phyloP scores from a whole-genome alignment of 53 echinoderm and acorn worm genomes.

The Hippasteria phrygiana region DNA sequence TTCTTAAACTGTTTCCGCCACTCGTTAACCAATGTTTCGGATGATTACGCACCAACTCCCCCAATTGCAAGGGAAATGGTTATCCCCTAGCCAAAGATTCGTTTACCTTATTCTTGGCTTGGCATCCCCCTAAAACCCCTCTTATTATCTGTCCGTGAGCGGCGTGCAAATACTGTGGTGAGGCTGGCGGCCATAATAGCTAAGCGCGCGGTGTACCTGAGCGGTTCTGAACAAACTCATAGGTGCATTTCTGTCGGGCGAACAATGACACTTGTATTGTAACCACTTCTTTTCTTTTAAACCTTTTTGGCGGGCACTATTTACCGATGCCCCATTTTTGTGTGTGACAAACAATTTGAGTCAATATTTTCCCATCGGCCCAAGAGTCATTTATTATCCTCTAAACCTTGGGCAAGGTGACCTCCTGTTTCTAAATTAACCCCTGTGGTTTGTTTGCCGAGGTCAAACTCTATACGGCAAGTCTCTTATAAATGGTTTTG shows the following conservation, averaged over 20 bases:
- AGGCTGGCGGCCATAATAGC: not conserved
- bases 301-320: not conserved
- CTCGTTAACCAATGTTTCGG: too few species aligned
- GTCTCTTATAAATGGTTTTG: not conserved
- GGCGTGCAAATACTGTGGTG: conserved; percentile 16
- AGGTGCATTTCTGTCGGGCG: not conserved
- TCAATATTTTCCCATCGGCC: conserved; percentile 49
- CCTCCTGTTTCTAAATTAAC: conserved; percentile 61
- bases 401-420: conserved; percentile 31
- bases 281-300: not conserved
- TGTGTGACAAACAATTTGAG: conserved; percentile 57
- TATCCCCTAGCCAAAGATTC: conserved; percentile 4
- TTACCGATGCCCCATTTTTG: conserved; percentile 60
- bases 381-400: conserved; percentile 62
- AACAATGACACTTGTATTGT: conserved; percentile 29
- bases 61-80: not conserved
- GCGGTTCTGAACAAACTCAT: not conserved
- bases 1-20: too few species aligned
- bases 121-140: conserved; percentile 28
- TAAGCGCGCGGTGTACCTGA: not conserved
- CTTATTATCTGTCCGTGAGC: conserved; percentile 27
- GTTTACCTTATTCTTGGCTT: conserved; percentile 25
- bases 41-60: conserved; percentile 8
- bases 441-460: conserved; percentile 37
- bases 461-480: conserved; percentile 21